Percentiles rank a stretch among this genome's conserved stretches.
Evolutionary conservation across 2,888 invertebrate genomes (phyloP).

Genomic region (Acrobasis suavella): DNA sequence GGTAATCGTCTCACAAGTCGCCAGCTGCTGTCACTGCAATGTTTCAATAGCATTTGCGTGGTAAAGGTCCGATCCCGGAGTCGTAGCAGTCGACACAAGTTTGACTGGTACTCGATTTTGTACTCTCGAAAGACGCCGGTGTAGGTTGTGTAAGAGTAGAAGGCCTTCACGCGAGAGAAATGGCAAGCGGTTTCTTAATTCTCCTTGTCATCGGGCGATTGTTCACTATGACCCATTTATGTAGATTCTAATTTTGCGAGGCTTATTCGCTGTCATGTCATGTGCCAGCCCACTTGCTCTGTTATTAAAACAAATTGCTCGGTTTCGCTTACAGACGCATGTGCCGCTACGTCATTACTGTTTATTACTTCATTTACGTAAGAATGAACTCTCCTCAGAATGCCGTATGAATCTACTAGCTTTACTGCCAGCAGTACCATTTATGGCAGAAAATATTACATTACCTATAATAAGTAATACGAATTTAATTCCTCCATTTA

Average conservation of each 20-base stretch:
- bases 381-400: conserved; percentile 20
- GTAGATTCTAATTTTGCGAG: conserved; percentile 50
- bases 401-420: conserved; percentile 15
- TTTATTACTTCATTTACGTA: conserved; percentile 27
- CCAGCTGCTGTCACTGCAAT: background rate
- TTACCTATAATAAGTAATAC: background rate
- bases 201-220: conserved; percentile 66
- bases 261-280: conserved; percentile 38
- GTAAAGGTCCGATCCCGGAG: background rate
- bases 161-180: conserved; percentile 75
- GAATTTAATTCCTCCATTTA: background rate
- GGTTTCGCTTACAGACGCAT: conserved; percentile 26
- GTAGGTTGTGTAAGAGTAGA: conserved; percentile 68
- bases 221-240: conserved; percentile 51
- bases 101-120: conserved; percentile 35
- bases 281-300: conserved; percentile 31
- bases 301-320: conserved; percentile 38
- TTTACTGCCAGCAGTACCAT: background rate
- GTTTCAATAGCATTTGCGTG: background rate
- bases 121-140: conserved; percentile 48
- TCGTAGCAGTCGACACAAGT: conserved; percentile 31
- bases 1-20: background rate
- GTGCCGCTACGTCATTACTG: conserved; percentile 24
- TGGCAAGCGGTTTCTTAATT: conserved; percentile 69
- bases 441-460: background rate